These are phyloP conservation scores for Homarus americanus DNA, from an alignment of 1,140 invertebrate genomes.

Conservation along the genomic window DNA sequence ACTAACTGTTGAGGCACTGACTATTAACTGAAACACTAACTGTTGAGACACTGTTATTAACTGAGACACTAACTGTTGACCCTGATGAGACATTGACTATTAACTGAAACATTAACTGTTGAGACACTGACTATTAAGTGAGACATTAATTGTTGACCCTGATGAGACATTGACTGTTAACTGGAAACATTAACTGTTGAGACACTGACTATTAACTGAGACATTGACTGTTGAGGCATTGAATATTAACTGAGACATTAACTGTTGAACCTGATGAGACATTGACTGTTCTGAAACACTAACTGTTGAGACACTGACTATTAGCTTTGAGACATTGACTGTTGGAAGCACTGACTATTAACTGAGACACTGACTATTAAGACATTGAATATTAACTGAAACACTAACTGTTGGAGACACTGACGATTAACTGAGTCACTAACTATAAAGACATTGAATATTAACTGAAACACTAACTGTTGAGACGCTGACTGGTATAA, in stretches of 20 bases:
- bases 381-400: not conserved
- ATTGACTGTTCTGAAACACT: no score
- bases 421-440: no score
- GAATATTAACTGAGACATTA: not conserved
- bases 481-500: no score
- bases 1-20: not conserved
- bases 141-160: not conserved
- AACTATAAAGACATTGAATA: no score
- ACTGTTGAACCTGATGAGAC: no score
- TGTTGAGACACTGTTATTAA: no score
- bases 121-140: not conserved
- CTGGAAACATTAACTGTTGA: not conserved
- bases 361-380: not conserved
- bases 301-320: no score
- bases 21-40: not conserved
- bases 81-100: not conserved
- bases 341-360: not conserved
- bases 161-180: not conserved
- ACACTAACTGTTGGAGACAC: not conserved
- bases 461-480: no score
- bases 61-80: not conserved
- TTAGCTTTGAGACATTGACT: not conserved
- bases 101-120: not conserved
- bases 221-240: no score
- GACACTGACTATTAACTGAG: not conserved